A percentile compares a stretch with the other conserved stretches of the same genome.
These are phyloP conservation scores for Nomada goodeniana DNA, from an alignment of 2,888 invertebrate genomes.

Conservation along the genomic window DNA sequence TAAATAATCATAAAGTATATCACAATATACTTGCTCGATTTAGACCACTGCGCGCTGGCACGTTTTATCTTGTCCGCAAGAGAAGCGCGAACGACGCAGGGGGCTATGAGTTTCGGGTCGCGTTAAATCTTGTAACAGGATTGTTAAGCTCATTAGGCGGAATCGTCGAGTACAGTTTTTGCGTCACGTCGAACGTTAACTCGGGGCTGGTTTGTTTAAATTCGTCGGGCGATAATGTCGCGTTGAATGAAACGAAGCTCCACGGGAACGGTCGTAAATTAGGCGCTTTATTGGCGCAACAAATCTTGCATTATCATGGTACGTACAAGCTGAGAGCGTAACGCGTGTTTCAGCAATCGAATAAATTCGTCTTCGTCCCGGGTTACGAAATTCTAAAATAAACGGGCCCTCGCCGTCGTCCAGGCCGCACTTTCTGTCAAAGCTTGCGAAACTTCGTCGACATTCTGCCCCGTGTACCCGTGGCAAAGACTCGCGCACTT, in stretches of 20 bases:
- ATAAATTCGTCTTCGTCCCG: slow-evolving; percentile 69
- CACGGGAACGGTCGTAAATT: slow-evolving; percentile 35
- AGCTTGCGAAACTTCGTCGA: slow-evolving; percentile 64
- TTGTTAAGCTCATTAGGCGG: not conserved
- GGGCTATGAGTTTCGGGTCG: too few relatives aligned
- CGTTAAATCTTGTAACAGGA: not conserved
- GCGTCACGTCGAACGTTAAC: not conserved
- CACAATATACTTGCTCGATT: too few relatives aligned
- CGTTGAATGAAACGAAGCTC: slow-evolving; percentile 36
- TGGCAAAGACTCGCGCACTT: slow-evolving; percentile 34
- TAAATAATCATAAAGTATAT: too few relatives aligned
- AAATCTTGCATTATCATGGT: slow-evolving; percentile 53
- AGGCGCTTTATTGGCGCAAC: slow-evolving; percentile 47
- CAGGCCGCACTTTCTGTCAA: slow-evolving; percentile 51
- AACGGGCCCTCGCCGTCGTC: slow-evolving; percentile 53
- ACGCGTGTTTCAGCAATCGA: slow-evolving; percentile 62
- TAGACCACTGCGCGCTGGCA: too few relatives aligned
- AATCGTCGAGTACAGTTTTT: not conserved
- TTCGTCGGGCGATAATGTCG: slow-evolving; percentile 17
- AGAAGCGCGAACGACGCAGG: too few relatives aligned
- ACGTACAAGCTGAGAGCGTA: slow-evolving; percentile 46
- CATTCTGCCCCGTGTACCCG: slow-evolving; percentile 38
- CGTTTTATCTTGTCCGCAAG: too few relatives aligned
- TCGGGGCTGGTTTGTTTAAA: slow-evolving; percentile 15
- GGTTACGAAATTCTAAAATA: slow-evolving; percentile 69